Evolutionary conservation across 2,113 vertebrate species (phyloP).

Genomic region (Phoenicopterus ruber): DNA sequence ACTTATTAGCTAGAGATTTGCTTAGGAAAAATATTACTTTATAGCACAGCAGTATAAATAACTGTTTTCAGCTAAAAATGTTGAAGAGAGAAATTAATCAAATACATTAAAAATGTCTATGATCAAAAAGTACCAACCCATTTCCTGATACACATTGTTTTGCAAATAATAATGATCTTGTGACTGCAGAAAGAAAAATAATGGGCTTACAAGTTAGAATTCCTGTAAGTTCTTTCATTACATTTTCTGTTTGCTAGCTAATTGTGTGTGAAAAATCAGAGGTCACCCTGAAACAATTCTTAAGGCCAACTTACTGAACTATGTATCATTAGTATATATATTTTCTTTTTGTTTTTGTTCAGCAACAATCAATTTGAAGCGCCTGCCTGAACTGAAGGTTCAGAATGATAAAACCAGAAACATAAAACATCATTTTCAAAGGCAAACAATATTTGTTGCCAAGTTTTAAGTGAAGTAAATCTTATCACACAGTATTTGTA

Average conservation of each 20-base stretch:
- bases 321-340: constrained; percentile 1
- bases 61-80: background rate
- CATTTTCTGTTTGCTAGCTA: constrained; percentile 11
- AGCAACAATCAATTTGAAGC: constrained; percentile 14
- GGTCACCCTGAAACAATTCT: constrained; percentile 12
- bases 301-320: background rate
- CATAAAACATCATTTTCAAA: constrained; percentile 2
- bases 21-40: background rate
- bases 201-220: background rate
- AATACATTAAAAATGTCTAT: background rate
- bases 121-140: background rate
- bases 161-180: constrained; percentile 14
- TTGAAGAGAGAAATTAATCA: background rate
- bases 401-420: constrained; percentile 5
- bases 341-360: background rate
- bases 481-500: background rate
- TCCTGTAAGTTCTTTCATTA: background rate
- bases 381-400: background rate
- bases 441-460: background rate
- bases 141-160: background rate
- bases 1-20: background rate
- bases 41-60: background rate
- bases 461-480: background rate
- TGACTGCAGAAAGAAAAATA: constrained; percentile 18
- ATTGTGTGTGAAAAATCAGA: constrained; percentile 31